These are phyloP conservation scores for Agrotis clavis DNA, from an alignment of 2,888 invertebrate species.

Conservation along the genomic window DNA sequence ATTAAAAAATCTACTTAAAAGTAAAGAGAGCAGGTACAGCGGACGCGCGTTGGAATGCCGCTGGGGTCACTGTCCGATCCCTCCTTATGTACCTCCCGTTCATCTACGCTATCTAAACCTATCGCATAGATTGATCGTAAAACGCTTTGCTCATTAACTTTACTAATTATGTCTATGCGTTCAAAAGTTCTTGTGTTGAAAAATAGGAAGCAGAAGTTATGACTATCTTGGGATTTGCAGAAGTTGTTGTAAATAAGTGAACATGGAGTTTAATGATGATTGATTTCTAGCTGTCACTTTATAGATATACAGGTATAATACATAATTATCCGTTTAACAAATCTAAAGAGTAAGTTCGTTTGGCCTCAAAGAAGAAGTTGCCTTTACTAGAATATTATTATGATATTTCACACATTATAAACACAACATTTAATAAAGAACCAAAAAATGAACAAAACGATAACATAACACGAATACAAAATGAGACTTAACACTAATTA, in stretches of 20 bases:
- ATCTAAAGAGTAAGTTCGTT: neutral
- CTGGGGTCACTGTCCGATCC: slow-evolving; percentile 87
- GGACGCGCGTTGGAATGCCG: slow-evolving; percentile 86
- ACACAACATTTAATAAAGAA: slow-evolving; percentile 14
- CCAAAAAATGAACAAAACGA: slow-evolving; percentile 37
- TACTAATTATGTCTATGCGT: slow-evolving; percentile 65
- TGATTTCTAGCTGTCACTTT: neutral
- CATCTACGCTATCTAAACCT: slow-evolving; percentile 84
- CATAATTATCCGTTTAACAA: neutral
- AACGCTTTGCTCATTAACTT: slow-evolving; percentile 77
- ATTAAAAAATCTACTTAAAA: slow-evolving; percentile 73
- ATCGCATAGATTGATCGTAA: slow-evolving; percentile 87
- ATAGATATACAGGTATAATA: neutral
- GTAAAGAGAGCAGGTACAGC: slow-evolving; percentile 88
- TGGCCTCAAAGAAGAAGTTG: neutral
- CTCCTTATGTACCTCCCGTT: slow-evolving; percentile 74
- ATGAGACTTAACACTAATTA: slow-evolving; percentile 62
- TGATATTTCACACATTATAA: slow-evolving; percentile 11
- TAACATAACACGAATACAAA: slow-evolving; percentile 53
- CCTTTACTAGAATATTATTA: neutral
- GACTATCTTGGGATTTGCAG: neutral
- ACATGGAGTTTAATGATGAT: slow-evolving; percentile 1
- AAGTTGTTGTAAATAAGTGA: slow-evolving; percentile 4
- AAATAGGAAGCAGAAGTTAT: slow-evolving; percentile 26
- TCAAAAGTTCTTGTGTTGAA: slow-evolving; percentile 24